Conservation (phyloP, 2,888 invertebrate genomes). For the Patella caerulea region DNA sequence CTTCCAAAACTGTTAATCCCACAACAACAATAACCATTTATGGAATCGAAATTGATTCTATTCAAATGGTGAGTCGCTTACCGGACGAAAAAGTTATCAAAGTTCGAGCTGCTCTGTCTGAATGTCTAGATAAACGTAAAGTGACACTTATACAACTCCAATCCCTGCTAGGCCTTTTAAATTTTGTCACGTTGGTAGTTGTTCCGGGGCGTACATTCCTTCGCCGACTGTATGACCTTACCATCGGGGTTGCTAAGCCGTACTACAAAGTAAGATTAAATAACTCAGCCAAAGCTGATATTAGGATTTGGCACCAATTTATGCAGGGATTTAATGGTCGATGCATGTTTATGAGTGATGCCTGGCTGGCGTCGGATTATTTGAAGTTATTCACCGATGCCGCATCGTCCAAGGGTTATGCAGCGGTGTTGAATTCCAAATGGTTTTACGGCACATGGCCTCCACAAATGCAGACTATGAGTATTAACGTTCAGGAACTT, state of each 20-base stretch:
- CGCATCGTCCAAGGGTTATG: neutral
- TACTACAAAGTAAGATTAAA: neutral
- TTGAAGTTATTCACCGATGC: constrained; percentile 12
- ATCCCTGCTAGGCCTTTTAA: neutral
- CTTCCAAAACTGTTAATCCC: neutral
- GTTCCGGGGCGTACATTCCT: neutral
- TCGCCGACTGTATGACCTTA: neutral
- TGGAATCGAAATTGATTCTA: neutral
- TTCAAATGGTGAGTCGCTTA: neutral
- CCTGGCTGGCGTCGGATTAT: neutral
- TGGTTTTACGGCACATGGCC: constrained; percentile 15
- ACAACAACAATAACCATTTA: neutral
- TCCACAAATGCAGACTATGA: neutral
- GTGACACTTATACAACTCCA: neutral
- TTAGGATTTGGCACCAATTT: neutral
- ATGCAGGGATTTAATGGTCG: neutral
- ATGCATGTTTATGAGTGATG: neutral
- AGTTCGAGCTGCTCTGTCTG: neutral
- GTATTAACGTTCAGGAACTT: constrained; percentile 9
- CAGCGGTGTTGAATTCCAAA: neutral
- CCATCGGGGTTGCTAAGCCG: neutral
- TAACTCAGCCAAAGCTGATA: neutral
- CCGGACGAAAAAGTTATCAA: neutral
- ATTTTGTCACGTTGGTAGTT: neutral
- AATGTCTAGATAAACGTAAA: neutral